Evolutionary conservation across 2,888 invertebrate genomes (phyloP).

Genomic region (Campaea margaritaria): DNA sequence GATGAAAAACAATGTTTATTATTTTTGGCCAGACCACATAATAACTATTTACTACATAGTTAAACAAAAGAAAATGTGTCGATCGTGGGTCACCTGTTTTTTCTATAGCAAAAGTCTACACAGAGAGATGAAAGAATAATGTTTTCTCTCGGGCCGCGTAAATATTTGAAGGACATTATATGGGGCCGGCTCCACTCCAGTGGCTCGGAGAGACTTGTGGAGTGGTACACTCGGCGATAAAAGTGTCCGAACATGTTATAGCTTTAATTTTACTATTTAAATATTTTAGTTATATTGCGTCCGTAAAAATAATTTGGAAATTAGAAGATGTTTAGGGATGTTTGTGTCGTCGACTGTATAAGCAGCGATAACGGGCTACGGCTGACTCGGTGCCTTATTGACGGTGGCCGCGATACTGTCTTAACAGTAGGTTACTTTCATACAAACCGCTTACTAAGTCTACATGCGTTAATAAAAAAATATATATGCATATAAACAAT

Average conservation of each 20-base stretch:
- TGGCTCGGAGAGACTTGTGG: slow-evolving; percentile 4
- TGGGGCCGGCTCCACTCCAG: slow-evolving; percentile 17
- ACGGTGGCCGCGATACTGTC: neutral
- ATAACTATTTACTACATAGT: too few relatives aligned
- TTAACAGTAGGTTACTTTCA: neutral
- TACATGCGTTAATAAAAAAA: too few relatives aligned
- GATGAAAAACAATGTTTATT: neutral
- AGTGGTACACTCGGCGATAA: slow-evolving; percentile 5
- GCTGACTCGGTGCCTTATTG: slow-evolving; percentile 2
- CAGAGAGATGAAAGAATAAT: slow-evolving; percentile 42
- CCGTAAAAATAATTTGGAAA: too few relatives aligned
- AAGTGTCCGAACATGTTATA: neutral
- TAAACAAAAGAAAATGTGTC: slow-evolving; percentile 17
- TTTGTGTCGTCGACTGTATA: too few relatives aligned
- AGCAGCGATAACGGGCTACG: neutral
- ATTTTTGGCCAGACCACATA: too few relatives aligned
- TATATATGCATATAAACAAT: too few relatives aligned
- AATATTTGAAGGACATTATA: slow-evolving; percentile 40
- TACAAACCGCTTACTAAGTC: neutral
- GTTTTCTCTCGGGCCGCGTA: slow-evolving; percentile 35
- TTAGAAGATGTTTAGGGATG: too few relatives aligned
- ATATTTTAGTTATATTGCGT: too few relatives aligned
- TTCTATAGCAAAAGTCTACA: slow-evolving; percentile 21
- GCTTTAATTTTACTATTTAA: neutral
- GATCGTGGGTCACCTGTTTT: slow-evolving; percentile 9